Conservation (phyloP, 2,888 invertebrate genomes). For the Aphidius colemani region DNA sequence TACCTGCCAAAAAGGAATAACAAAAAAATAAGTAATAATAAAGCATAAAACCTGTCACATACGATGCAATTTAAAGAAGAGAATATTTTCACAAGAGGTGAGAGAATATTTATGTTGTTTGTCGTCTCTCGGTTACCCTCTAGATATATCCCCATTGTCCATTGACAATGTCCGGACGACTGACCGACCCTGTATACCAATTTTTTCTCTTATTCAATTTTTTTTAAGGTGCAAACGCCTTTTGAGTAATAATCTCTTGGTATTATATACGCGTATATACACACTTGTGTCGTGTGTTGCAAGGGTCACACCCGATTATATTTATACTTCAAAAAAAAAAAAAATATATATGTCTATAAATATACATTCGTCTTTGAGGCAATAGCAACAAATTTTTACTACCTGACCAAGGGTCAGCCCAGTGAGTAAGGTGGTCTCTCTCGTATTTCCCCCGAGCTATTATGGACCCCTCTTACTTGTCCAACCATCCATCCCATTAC, state of each 20-base stretch:
- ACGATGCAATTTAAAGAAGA: slow-evolving; percentile 28
- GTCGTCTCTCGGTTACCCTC: slow-evolving; percentile 56
- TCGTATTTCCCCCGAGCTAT: not conserved
- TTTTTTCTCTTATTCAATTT: too few species aligned
- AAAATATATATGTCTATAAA: not conserved
- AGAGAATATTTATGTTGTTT: slow-evolving; percentile 59
- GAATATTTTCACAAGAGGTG: slow-evolving; percentile 26
- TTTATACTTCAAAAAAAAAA: too few species aligned
- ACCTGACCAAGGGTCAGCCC: slow-evolving; percentile 58
- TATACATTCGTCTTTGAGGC: not conserved
- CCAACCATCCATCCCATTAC: slow-evolving; percentile 23
- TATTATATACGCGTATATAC: slow-evolving; percentile 54
- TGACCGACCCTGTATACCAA: slow-evolving; percentile 45
- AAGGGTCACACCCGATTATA: slow-evolving; percentile 10
- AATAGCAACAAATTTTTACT: slow-evolving; percentile 30
- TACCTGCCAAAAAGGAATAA: not conserved
- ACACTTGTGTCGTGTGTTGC: slow-evolving; percentile 43
- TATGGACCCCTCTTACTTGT: slow-evolving; percentile 22
- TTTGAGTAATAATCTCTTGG: slow-evolving; percentile 57
- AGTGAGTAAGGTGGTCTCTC: slow-evolving; percentile 26
- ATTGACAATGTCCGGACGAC: slow-evolving; percentile 23
- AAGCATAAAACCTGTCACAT: slow-evolving; percentile 11
- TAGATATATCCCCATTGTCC: slow-evolving; percentile 23
- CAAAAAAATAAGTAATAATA: not conserved
- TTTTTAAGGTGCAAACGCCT: slow-evolving; percentile 56